Conservation (phyloP, 1,140 invertebrate species). For the Aphis craccivora region DNA sequence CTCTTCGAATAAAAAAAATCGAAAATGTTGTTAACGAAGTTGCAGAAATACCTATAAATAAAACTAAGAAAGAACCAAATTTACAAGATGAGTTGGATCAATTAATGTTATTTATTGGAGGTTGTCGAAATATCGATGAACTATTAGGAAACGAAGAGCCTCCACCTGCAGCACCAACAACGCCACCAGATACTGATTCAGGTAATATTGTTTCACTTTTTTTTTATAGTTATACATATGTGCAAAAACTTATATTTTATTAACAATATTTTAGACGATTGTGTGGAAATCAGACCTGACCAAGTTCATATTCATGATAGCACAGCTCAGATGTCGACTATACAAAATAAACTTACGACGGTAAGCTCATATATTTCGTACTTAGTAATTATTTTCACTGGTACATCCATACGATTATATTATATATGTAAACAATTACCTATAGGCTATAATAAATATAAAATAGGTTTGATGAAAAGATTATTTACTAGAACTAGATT, state of each 20-base stretch:
- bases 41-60: not conserved
- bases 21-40: not conserved
- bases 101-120: constrained; percentile 74
- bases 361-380: not conserved
- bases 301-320: constrained; percentile 82
- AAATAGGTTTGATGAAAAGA: not conserved
- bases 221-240: not conserved
- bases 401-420: not conserved
- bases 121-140: constrained; percentile 83
- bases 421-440: not conserved
- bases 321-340: constrained; percentile 69
- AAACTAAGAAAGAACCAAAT: constrained; percentile 46
- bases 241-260: not conserved
- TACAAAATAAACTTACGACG: constrained; percentile 53
- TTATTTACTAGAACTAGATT: not conserved
- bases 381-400: not conserved
- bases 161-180: constrained; percentile 60
- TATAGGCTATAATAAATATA: not conserved
- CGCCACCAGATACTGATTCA: constrained; percentile 54
- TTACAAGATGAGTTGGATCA: constrained; percentile 62
- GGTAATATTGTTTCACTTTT: not conserved
- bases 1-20: constrained; percentile 41
- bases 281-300: constrained; percentile 69
- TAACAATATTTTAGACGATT: constrained; percentile 29
- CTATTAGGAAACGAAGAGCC: constrained; percentile 71